Evolutionary conservation across 2,797 vertebrate genomes (phyloP), one percentile per base, ranked within the genome.

Genomic region (Clarias pachynema): DNA sequence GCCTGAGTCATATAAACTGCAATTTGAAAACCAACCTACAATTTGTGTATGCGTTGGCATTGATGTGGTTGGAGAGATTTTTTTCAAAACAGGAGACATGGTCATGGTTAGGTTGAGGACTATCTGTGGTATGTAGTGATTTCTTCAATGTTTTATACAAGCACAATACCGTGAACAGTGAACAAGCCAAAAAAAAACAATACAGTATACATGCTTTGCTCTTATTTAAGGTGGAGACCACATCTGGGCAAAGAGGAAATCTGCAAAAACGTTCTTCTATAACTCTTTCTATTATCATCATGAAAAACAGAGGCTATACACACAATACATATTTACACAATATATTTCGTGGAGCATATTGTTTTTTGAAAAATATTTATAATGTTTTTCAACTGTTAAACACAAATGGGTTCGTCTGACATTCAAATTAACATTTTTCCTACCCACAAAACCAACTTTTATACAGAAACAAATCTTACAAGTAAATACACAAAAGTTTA

Each of bases 11-110:
- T 60, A 57, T 24, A 18, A 65, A 68, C 77, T 57, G 69, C 57
- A 85, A 66, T 81, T 82, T 84, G 6, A 84, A 86, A 65, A 74
- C 53, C 49, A 88, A 84, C 72, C 62, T 82, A 70, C 63, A 84
- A 81, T 86, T 87, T 87, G 70, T 65, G 66, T 37, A 72, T 85
- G 83, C 66, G 29, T 82, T 75, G 82, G 65, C 14, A 80, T 62
- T 85, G 68, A 60, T 60, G 60, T 34, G 65, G 62, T 77, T 85
- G 49, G 68, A 72, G 79, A 59, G 29, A 10, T 16, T 53, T 85
- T 16, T 53, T 85, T 68, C 81, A 69, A 84, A 86, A 87, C 77
- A 74, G 70, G 70, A 83, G 83, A 83, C 10, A 16, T 57, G 59
- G 79, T 56, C 44, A 85, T 69, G 62, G 57, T 72, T 44, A 26